Conservation (phyloP, 2,888 invertebrate genomes). For the Eristalinus sepulchralis region DNA sequence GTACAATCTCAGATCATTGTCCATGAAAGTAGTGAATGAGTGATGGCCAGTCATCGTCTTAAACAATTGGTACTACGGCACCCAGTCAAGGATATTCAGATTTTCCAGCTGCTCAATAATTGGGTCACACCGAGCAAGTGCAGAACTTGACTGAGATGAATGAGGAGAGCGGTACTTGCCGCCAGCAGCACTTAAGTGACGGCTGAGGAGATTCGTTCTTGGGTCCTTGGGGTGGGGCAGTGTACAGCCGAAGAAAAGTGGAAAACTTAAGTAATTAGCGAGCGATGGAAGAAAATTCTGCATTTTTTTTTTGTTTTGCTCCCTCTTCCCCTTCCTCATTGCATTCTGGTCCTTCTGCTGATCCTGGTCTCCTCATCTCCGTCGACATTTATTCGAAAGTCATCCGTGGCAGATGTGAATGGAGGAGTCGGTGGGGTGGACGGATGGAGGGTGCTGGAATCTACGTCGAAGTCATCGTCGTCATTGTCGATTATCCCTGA, state of each 20-base stretch:
- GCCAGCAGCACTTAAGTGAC: too few species aligned
- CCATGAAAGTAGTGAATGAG: background rate
- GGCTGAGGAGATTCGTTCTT: too few species aligned
- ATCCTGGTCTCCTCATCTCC: background rate
- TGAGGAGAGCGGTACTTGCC: background rate
- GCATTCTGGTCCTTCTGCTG: background rate
- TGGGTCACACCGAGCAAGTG: constrained; percentile 22
- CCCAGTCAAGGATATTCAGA: constrained; percentile 60
- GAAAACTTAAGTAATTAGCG: constrained; percentile 70
- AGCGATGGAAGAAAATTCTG: constrained; percentile 52
- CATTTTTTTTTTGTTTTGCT: constrained; percentile 26
- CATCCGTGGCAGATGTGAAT: background rate
- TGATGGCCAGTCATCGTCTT: background rate
- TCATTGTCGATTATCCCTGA: constrained; percentile 66
- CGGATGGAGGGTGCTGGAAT: constrained; percentile 2
- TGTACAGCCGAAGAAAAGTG: constrained; percentile 43
- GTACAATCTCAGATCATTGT: constrained; percentile 13
- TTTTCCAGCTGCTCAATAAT: constrained; percentile 49
- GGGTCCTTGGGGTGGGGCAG: background rate
- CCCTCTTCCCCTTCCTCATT: background rate
- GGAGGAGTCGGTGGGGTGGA: constrained; percentile 2
- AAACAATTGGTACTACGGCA: constrained; percentile 31
- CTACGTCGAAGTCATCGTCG: constrained; percentile 57
- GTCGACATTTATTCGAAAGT: constrained; percentile 13
- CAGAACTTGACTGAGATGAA: background rate